Evolutionary conservation across 2,888 invertebrate genomes (phyloP).

Genomic region (Gymnoscelis rufifasciata): DNA sequence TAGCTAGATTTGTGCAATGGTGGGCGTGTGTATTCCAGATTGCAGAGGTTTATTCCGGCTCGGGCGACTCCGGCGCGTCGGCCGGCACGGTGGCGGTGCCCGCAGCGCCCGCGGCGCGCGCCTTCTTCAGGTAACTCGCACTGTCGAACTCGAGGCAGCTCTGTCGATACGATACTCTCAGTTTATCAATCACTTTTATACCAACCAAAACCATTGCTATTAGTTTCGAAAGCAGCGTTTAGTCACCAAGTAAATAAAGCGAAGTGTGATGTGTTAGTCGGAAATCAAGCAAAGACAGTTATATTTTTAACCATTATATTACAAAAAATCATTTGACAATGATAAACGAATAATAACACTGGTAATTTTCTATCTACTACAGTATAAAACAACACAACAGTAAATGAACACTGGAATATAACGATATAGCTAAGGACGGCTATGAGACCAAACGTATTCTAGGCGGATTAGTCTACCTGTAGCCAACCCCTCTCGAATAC

Average conservation of each 20-base stretch:
- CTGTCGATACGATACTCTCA: constrained; percentile 52
- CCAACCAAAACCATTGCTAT: constrained; percentile 3
- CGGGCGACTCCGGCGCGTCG: constrained; percentile 73
- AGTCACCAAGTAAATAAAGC: constrained; percentile 14
- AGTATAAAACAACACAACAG: constrained; percentile 46
- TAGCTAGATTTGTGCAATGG: not conserved
- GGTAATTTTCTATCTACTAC: constrained; percentile 57
- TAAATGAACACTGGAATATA: constrained; percentile 23
- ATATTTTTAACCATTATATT: constrained; percentile 56
- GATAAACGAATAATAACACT: constrained; percentile 52
- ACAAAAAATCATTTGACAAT: constrained; percentile 59
- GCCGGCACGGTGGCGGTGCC: constrained; percentile 58
- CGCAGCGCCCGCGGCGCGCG: constrained; percentile 53
- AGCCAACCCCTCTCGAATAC: constrained; percentile 68
- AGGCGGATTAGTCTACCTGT: constrained; percentile 55
- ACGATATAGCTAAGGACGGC: constrained; percentile 24
- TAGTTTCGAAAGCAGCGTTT: constrained; percentile 13
- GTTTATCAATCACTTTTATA: constrained; percentile 18
- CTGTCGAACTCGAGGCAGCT: constrained; percentile 78
- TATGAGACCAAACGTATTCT: constrained; percentile 15
- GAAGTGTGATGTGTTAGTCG: constrained; percentile 38
- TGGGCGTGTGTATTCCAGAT: not conserved
- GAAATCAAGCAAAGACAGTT: constrained; percentile 58
- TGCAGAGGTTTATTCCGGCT: constrained; percentile 61
- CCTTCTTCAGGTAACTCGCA: constrained; percentile 70